phyloP scores from a whole-genome alignment of 1,140 invertebrate species.

The Scaptomyza montana region DNA sequence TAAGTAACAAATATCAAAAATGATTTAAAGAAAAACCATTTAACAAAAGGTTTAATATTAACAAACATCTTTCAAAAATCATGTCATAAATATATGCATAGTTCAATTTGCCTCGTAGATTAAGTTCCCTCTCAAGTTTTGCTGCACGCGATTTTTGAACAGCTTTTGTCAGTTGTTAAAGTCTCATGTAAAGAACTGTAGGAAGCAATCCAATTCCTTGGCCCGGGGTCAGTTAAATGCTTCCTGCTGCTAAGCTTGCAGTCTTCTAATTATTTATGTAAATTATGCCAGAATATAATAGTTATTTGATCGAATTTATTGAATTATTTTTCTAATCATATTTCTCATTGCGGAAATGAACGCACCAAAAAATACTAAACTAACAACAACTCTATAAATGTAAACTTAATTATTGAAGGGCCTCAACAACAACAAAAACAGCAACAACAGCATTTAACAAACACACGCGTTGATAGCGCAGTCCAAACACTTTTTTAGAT shows the following conservation, averaged over 20 bases:
- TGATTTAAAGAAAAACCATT: no score
- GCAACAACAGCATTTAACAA: conserved; percentile 56
- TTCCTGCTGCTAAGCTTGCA: conserved; percentile 22
- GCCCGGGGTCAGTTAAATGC: conserved; percentile 50
- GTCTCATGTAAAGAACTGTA: conserved; percentile 15
- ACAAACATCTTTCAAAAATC: no score
- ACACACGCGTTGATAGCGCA: conserved; percentile 71
- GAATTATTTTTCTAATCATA: conserved; percentile 25
- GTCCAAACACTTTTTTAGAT: conserved; percentile 23
- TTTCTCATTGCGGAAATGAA: conserved; percentile 67
- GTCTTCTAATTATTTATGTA: conserved; percentile 8
- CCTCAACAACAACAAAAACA: conserved; percentile 47
- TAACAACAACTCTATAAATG: conserved; percentile 39
- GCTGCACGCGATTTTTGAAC: conserved; percentile 21
- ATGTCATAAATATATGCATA: background rate
- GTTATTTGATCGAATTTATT: conserved; percentile 27
- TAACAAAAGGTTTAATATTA: no score
- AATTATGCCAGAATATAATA: background rate
- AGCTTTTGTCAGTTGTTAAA: conserved; percentile 32
- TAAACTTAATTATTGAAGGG: conserved; percentile 68
- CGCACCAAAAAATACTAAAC: conserved; percentile 25
- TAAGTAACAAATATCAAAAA: no score
- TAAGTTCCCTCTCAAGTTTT: background rate
- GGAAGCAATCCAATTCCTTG: conserved; percentile 11
- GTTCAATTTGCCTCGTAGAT: background rate